A percentile compares a stretch with the other conserved stretches of the same genome.
These are phyloP conservation scores for Drosophila meridionalis DNA, from an alignment of 2,888 invertebrate genomes.

Conservation along the genomic window DNA sequence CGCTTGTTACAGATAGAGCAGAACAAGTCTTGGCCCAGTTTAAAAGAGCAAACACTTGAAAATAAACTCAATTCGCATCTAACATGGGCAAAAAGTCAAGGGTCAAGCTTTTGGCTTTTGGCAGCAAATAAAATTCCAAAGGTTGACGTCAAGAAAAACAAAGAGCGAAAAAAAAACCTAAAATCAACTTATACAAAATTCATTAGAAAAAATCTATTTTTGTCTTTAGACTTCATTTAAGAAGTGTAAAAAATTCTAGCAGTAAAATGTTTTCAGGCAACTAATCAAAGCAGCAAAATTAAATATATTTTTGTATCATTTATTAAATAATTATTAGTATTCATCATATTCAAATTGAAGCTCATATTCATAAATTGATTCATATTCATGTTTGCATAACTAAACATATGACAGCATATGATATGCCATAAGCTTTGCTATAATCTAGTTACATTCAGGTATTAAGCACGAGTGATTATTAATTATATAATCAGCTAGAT, in stretches of 20 bases:
- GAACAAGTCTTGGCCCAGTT: background rate
- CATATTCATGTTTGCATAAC: conserved; percentile 1
- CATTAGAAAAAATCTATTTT: background rate
- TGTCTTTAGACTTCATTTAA: background rate
- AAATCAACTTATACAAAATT: background rate
- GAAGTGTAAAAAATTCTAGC: background rate
- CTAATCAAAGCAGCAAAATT: background rate
- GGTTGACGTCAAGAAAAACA: background rate
- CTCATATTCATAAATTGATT: background rate
- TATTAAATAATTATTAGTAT: background rate
- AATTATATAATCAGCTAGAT: conserved; percentile 2
- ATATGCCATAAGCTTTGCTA: background rate
- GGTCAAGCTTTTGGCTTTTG: background rate
- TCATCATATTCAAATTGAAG: background rate
- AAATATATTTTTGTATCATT: background rate
- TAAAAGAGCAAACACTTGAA: conserved; percentile 5
- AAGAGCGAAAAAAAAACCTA: background rate
- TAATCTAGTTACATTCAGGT: conserved; percentile 2
- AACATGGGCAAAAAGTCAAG: background rate
- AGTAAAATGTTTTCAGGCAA: background rate
- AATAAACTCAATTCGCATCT: conserved; percentile 1
- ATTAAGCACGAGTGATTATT: background rate
- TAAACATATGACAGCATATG: background rate
- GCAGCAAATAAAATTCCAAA: background rate
- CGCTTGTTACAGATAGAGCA: background rate